Evolutionary conservation across 2,113 vertebrate species (phyloP).

Genomic region (Ameiurus melas): DNA sequence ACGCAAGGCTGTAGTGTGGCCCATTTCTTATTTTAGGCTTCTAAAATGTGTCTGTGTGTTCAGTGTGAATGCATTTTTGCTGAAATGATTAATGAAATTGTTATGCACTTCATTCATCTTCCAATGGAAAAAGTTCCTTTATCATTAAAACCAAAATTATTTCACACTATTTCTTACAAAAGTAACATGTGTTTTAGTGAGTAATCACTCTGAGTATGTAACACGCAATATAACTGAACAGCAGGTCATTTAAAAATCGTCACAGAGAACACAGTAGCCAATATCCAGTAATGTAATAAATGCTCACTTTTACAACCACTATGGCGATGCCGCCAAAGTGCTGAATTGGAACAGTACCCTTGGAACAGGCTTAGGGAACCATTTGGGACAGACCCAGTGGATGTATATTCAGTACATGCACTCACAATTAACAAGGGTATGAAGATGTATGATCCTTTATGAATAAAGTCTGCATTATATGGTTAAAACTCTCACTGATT

Average conservation of each 20-base stretch:
- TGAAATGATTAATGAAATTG: neutral
- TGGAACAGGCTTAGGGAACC: neutral
- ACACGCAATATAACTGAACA: neutral
- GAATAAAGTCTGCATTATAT: neutral
- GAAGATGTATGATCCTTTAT: neutral
- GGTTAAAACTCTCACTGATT: neutral
- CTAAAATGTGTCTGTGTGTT: neutral
- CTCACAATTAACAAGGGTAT: neutral
- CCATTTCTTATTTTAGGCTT: neutral
- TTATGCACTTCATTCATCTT: neutral
- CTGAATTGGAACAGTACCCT: neutral
- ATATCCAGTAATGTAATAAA: neutral
- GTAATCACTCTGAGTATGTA: neutral
- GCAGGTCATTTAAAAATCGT: neutral
- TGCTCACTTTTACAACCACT: neutral
- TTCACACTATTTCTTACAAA: neutral
- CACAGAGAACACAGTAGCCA: neutral
- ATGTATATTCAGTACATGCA: neutral
- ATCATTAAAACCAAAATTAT: neutral
- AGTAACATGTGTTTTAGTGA: neutral
- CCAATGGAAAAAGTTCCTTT: neutral
- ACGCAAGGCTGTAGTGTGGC: neutral
- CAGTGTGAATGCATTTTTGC: neutral
- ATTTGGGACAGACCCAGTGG: neutral
- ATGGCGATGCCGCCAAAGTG: neutral